Base-by-base conservation (phyloP, 2,113 vertebrate genomes). In the Odontophorus gujanensis region DNA sequence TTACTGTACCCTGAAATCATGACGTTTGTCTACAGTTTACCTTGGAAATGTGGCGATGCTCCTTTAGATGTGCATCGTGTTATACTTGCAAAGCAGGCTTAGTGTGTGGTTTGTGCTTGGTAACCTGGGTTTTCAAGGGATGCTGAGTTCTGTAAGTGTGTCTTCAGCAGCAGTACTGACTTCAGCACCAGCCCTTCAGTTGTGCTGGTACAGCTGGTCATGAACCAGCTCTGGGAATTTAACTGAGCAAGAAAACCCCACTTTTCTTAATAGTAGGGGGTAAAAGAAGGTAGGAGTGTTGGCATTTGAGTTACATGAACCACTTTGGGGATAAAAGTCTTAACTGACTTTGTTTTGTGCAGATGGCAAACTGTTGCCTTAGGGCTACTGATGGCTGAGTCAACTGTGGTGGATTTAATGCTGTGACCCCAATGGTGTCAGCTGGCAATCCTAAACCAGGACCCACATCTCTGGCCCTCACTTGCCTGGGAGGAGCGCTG, bases 161-260 rank as follows among this genome's bases (percentile, higher is more conserved):
- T 85, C 94, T 93, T 87, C 82, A 87, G 63, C 51, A 38, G 45
- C n/a, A 62, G 2, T 73, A 66, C 25, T 85, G 75, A 87, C 40
- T 89, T 81, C 45, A 57, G 45, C 38, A 61, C 7, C 55, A 90
- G 45, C 57, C 50, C 65, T 81, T 59, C 0, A 0, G 8, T n/a
- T 72, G 28, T 81, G 66, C 36, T 22, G 14, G 47, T 32, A 15
- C 38, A 47, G 16, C 12, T 30, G 26, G 51, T 8, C 5, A 0
- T 62, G 63, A 91, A 45, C 36, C n/a, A 76, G 25, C 43, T 36
- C 43, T 32, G 50, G 61, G 20, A 36, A 68, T 61, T 51, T 43
- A 72, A 17, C 57, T 89, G 51, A 3, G 32, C 38, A 47, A 47
- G 74, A 71, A 40, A 81, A 51, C 1, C 3, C 1, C 4, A 17